These are phyloP conservation scores for Achlya flavicornis DNA, from an alignment of 2,888 invertebrate species.

Conservation along the genomic window DNA sequence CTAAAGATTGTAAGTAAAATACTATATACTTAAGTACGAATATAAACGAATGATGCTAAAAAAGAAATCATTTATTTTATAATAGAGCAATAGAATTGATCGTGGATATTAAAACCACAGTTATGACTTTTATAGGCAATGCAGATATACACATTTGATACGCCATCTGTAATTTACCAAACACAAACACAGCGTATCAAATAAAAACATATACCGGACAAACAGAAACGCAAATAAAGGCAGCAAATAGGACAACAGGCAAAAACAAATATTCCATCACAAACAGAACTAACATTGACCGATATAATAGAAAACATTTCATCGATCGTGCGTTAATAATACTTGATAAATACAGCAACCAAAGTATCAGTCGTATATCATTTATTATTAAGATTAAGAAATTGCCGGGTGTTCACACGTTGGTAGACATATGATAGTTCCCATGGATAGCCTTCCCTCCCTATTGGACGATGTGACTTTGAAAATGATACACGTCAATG, in stretches of 20 bases:
- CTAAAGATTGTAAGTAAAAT: neutral
- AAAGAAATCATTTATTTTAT: too few species aligned
- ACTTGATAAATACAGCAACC: constrained; percentile 30
- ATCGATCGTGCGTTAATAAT: constrained; percentile 37
- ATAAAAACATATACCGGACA: constrained; percentile 6
- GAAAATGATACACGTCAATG: constrained; percentile 70
- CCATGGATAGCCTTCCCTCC: constrained; percentile 38
- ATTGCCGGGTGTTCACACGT: constrained; percentile 48
- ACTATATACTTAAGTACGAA: too few species aligned
- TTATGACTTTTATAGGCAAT: neutral
- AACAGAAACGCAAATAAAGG: constrained; percentile 19
- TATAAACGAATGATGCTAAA: too few species aligned
- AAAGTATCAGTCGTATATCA: constrained; percentile 30
- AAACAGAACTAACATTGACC: constrained; percentile 47
- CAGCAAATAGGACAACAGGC: neutral
- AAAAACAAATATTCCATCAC: constrained; percentile 31
- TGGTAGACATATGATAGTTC: constrained; percentile 56
- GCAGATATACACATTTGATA: neutral
- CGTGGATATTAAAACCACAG: neutral
- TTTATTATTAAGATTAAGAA: constrained; percentile 69
- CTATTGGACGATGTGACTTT: constrained; percentile 57
- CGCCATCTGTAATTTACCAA: constrained; percentile 14
- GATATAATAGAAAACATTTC: constrained; percentile 45
- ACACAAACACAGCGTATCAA: constrained; percentile 15
- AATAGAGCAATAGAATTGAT: too few species aligned